Base-by-base conservation (phyloP, 2,797 vertebrate genomes). In the Poecilia velifera region DNA sequence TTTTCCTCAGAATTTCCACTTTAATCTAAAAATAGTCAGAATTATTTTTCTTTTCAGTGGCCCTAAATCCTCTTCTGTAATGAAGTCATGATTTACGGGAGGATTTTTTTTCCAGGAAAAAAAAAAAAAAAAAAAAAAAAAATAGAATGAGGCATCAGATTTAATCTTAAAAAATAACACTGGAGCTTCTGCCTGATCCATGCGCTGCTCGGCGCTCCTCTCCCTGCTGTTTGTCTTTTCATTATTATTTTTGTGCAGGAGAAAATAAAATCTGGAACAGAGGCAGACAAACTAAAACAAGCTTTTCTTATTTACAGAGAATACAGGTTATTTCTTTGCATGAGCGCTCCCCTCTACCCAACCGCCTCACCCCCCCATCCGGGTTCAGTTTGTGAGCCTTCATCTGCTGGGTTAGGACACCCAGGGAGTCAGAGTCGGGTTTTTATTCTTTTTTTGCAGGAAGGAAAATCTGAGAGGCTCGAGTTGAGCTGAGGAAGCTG, bases 251-350 rank as follows among this genome's bases (percentile, higher is more conserved):
- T 88, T 90, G 84, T 86, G 86, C 82, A 82, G 88, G 78, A 90
- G 84, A 91, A 92, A 92, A 93, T 88, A 90, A 88, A 88, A 81
- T 89, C 82, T 93, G 70, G 68, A 92, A 90, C 14, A 22, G 76
- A 90, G 87, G 81, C 80, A 76, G 83, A 87, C 74, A 87, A 89
- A 82, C 83, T 86, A 87, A 93, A 89, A 93, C 80, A 87, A 91
- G 85, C 87, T 73, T 87, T 91, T 92, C 79, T 82, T 95, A 94
- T 95, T 95, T 95, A 96, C 94, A 96, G 0, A 92, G 87, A 90
- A 88, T 89, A 93, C 82, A 93, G 80, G 88, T n/a, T 81, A 78
- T 84, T 81, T 89, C 64, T 85, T 91, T 90, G 88, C 85, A 88
- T 91, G 73, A 83, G 77, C 80, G 47, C 83, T 76, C 76, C 78